Evolutionary conservation across 2,888 invertebrate species (phyloP).

Genomic region (Spodoptera picta): DNA sequence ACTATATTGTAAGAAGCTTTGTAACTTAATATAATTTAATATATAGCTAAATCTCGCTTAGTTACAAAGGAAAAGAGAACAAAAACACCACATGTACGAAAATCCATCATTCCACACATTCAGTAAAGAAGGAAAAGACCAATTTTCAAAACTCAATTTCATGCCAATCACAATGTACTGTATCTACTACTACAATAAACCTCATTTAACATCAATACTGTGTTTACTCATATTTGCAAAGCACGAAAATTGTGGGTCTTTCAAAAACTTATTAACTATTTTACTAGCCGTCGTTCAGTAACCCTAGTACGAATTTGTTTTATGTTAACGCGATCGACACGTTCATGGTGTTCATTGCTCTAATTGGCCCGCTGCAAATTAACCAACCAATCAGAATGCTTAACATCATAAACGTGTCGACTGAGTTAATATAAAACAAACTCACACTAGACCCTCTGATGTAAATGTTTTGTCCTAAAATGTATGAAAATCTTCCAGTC

Average conservation of each 20-base stretch:
- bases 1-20: slow-evolving; percentile 29
- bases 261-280: slow-evolving; percentile 5
- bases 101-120: neutral
- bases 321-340: no score
- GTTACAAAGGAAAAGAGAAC: neutral
- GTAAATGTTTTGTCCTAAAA: slow-evolving; percentile 10
- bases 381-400: no score
- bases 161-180: neutral
- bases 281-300: neutral
- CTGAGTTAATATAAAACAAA: no score
- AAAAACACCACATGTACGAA: neutral
- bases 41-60: slow-evolving; percentile 2
- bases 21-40: slow-evolving; percentile 23
- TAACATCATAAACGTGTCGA: no score
- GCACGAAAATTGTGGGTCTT: neutral
- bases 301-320: no score
- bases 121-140: neutral
- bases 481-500: neutral
- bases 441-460: neutral
- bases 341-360: no score
- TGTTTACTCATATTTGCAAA: slow-evolving; percentile 3
- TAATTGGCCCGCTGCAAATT: no score
- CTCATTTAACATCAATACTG: slow-evolving; percentile 3
- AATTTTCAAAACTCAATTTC: neutral
- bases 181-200: no score